Evolutionary conservation across 2,888 invertebrate species (phyloP), one percentile per base, ranked within the genome.

Genomic region (Epirrhoe alternata): DNA sequence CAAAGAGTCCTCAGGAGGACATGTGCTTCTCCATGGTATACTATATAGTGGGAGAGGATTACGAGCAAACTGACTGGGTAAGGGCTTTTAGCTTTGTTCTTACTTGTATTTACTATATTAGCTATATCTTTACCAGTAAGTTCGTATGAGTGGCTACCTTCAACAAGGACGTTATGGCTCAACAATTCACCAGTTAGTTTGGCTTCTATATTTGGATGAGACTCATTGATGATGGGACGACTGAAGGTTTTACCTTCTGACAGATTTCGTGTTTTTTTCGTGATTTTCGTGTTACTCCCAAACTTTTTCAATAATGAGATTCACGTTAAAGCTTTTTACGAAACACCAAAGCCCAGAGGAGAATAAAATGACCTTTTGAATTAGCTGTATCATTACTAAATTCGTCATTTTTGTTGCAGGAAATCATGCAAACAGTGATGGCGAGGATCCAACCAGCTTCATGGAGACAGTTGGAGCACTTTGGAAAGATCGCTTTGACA

Each of bases 61-160:
- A 85, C 30, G 92, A 90, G 16, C 92, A 92, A 70, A 83, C 82
- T 30, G 89, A 91, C 60, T 80, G 83, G 85, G 93, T 94, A 77
- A 73, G 77, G 33, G 35, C 5, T 56, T 42, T 45, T 38, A 24
- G 7, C 14, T 33, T 1, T 35, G 1, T 35, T 24, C 24, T 24
- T 2, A 2, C 24, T 35, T 35, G 2, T 35, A 35, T 10, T n/a
- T n/a, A n/a, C 35, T 35, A 8, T 8, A 35, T 8, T 1, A 3
- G 1, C 35, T 10, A 8, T 35, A 8, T 35, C 35, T 35, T 6
- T 5, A 35, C 35, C 24, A 24, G 24, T 24, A 24, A 24, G 24
- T 24, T 24, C 24, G 24, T 24, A 24, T 24, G 24, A 24, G 24
- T n/a, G n/a, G n/a, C n/a, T n/a, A n/a, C n/a, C n/a, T n/a, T n/a